Conservation (phyloP, 35 echinoderm and acorn worm genomes). For the Nesometra sesokonis region DNA sequence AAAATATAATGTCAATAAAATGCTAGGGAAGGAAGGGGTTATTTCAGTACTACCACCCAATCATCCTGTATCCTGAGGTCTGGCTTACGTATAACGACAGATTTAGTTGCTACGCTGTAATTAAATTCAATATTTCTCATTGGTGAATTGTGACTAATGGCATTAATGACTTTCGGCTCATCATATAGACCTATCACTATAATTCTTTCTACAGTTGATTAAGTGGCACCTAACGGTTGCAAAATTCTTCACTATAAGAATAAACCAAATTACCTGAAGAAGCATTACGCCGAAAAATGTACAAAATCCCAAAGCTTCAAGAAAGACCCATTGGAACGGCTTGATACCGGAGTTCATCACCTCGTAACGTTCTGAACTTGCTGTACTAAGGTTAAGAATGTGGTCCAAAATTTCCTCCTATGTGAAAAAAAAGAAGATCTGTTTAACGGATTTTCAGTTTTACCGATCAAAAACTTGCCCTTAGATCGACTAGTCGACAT, state of each 20-base stretch:
- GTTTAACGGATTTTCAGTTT: too few relatives aligned
- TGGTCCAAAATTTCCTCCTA: constrained; percentile 38
- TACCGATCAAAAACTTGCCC: too few relatives aligned
- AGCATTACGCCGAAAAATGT: constrained; percentile 62
- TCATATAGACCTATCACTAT: background rate
- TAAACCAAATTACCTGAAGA: constrained; percentile 13
- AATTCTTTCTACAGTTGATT: background rate
- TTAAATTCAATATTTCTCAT: background rate
- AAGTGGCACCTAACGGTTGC: background rate
- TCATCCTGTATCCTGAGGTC: background rate
- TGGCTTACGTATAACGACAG: background rate
- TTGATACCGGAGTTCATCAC: constrained; percentile 46
- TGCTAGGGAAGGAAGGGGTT: background rate
- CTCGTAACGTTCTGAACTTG: constrained; percentile 43
- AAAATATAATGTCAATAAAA: background rate
- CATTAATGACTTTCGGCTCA: background rate
- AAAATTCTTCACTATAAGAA: background rate
- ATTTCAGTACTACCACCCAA: background rate
- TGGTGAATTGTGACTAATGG: background rate
- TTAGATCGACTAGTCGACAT: too few relatives aligned
- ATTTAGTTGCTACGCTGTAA: background rate
- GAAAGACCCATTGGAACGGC: constrained; percentile 52
- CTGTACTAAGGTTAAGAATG: constrained; percentile 36
- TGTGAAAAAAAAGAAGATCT: background rate
- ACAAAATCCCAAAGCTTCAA: constrained; percentile 48